Conservation (phyloP, 2,797 vertebrate species). For the Rhodeus uyekii region DNA sequence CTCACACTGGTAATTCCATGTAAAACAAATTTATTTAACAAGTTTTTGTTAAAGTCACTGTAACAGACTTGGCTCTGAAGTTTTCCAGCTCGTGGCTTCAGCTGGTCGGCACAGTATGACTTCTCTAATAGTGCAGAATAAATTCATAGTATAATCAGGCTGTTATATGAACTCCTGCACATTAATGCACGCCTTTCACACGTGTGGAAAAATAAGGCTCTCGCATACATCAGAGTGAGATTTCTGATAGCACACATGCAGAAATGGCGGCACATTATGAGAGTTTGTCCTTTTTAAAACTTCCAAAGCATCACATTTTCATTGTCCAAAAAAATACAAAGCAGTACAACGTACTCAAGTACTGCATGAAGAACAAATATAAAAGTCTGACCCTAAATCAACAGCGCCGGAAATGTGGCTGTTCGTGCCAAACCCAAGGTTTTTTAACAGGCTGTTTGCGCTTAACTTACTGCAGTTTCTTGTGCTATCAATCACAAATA, state of each 20-base stretch:
- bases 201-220: conserved; percentile 55
- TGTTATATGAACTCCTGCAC: neutral
- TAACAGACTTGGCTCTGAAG: neutral
- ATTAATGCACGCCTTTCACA: too few relatives aligned
- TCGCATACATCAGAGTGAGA: conserved; percentile 50
- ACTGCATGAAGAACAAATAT: neutral
- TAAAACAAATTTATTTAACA: conserved; percentile 23
- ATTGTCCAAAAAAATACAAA: neutral
- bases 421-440: neutral
- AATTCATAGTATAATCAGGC: neutral
- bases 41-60: neutral
- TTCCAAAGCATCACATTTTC: conserved; percentile 8
- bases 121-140: neutral
- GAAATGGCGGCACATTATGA: conserved; percentile 43
- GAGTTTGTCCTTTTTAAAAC: neutral
- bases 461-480: neutral
- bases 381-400: conserved; percentile 1
- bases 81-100: neutral
- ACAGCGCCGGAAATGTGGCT: neutral
- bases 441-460: conserved; percentile 10
- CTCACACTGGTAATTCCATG: neutral
- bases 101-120: neutral
- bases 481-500: conserved; percentile 29
- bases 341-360: conserved; percentile 15
- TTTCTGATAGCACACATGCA: conserved; percentile 61